Conservation (phyloP, 2,888 invertebrate genomes). For the Coenonympha arcania region DNA sequence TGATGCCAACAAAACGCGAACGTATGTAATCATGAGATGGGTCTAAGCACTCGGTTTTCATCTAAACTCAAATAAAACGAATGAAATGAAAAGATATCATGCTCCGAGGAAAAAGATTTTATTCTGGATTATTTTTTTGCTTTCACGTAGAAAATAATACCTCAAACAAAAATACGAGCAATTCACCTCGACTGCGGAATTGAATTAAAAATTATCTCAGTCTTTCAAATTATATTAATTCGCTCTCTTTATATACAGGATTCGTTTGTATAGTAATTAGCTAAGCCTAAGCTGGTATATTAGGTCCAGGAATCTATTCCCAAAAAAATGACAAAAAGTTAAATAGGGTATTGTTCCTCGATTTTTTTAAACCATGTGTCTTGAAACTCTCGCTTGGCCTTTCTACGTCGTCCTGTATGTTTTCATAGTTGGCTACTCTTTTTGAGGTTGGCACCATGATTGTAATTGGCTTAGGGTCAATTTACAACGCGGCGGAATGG, state of each 20-base stretch:
- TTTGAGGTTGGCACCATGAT: too few relatives aligned
- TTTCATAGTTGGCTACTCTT: too few relatives aligned
- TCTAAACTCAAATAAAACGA: conserved; percentile 21
- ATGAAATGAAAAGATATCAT: conserved; percentile 22
- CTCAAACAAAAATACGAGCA: conserved; percentile 22
- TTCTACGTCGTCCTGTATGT: too few relatives aligned
- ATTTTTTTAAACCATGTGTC: too few relatives aligned
- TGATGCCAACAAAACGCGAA: conserved; percentile 2
- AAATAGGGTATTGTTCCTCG: too few relatives aligned
- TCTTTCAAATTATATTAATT: not conserved
- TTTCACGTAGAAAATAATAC: conserved; percentile 4
- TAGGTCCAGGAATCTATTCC: too few relatives aligned
- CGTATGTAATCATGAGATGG: conserved; percentile 16
- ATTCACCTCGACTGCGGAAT: conserved; percentile 14
- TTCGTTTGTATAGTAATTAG: too few relatives aligned
- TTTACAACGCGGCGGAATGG: too few relatives aligned
- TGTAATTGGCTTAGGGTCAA: too few relatives aligned
- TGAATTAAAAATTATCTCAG: conserved; percentile 7
- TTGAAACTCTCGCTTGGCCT: too few relatives aligned
- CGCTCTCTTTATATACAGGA: not conserved
- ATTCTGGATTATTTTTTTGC: conserved; percentile 9
- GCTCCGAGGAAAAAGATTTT: conserved; percentile 17
- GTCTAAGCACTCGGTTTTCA: conserved; percentile 8
- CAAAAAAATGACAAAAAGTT: too few relatives aligned
- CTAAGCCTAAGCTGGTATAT: too few relatives aligned